Conservation (phyloP, 2,797 vertebrate genomes). For the Chrosomus eos region DNA sequence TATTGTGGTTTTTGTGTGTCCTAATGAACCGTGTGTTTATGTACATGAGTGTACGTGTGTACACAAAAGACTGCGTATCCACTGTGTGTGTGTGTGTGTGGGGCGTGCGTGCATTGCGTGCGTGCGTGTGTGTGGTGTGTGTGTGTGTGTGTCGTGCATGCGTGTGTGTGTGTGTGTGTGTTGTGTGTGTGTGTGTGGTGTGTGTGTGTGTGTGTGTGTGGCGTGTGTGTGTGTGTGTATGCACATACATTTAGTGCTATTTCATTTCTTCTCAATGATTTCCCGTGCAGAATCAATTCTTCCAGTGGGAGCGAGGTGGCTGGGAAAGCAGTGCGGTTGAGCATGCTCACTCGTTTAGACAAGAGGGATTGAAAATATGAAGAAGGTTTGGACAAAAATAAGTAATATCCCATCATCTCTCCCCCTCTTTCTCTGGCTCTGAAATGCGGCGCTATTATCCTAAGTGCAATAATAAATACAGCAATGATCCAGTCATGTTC, state of each 20-base stretch:
- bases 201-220: background rate
- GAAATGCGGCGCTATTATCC: constrained; percentile 66
- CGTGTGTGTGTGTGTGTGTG: constrained; percentile 29
- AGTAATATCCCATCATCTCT: constrained; percentile 55
- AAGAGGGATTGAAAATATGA: constrained; percentile 14
- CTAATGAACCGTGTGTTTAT: constrained; percentile 29
- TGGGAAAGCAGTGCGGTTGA: constrained; percentile 20
- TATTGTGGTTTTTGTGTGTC: constrained; percentile 21
- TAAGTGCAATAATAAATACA: constrained; percentile 74
- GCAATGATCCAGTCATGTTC: constrained; percentile 58
- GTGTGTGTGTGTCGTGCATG: background rate
- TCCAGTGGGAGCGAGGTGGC: constrained; percentile 20
- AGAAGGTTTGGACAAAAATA: constrained; percentile 30
- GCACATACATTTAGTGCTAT: constrained; percentile 33
- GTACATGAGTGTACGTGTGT: background rate
- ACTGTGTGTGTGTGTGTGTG: constrained; percentile 20
- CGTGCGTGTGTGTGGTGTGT: background rate
- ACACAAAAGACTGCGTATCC: constrained; percentile 12
- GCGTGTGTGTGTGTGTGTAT: constrained; percentile 25
- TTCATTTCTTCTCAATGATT: constrained; percentile 61
- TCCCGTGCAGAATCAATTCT: constrained; percentile 58
- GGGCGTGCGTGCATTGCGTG: constrained; percentile 1
- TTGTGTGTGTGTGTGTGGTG: constrained; percentile 8
- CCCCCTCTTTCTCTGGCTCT: constrained; percentile 42
- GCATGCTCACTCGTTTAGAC: constrained; percentile 2